These are phyloP conservation scores for Corythaeola cristata DNA, from an alignment of 2,113 vertebrate genomes.

Conservation along the genomic window DNA sequence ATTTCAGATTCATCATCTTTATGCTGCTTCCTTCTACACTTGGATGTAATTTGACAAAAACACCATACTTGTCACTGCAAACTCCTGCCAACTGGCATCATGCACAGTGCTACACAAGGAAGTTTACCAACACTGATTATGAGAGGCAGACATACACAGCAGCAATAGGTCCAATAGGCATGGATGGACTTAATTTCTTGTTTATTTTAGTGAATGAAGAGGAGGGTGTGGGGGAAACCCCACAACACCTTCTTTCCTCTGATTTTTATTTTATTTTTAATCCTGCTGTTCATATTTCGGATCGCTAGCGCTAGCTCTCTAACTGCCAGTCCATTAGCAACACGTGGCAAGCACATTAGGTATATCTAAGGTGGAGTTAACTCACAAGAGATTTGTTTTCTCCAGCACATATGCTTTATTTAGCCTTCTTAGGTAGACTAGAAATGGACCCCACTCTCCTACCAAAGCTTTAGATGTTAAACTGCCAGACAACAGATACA, in stretches of 20 bases:
- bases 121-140: conserved; percentile 2
- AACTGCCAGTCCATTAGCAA: background rate
- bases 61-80: background rate
- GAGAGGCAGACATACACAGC: background rate
- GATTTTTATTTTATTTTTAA: background rate
- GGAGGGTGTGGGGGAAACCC: background rate
- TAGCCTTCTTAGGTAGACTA: background rate
- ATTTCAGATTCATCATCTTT: background rate
- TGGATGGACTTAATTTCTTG: background rate
- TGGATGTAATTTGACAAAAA: background rate
- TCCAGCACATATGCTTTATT: background rate
- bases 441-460: background rate
- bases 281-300: background rate
- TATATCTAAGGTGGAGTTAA: background rate
- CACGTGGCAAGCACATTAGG: background rate
- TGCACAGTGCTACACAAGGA: background rate
- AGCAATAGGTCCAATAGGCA: background rate
- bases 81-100: conserved; percentile 20
- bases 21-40: background rate
- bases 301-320: background rate
- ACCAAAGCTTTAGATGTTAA: background rate
- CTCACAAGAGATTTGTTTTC: background rate
- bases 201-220: background rate
- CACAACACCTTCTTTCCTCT: background rate
- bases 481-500: background rate